phyloP scores from a whole-genome alignment of 2,888 invertebrate genomes.

The Eupithecia subfuscata region DNA sequence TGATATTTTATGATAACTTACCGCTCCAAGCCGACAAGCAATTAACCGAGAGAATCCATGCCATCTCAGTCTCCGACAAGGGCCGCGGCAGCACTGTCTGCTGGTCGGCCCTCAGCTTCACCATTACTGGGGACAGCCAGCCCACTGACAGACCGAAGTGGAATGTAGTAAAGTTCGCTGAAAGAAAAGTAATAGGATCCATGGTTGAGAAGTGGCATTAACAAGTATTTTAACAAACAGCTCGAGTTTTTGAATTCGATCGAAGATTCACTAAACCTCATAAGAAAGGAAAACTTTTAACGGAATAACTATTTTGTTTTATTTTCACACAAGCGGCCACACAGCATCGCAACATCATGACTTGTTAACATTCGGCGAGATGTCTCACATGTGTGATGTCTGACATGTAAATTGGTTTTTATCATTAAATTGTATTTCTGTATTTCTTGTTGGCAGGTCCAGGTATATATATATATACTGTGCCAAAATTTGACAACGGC shows the following conservation, averaged over 20 bases:
- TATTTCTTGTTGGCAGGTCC: too few relatives aligned
- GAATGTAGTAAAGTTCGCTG: constrained; percentile 27
- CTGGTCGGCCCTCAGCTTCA: constrained; percentile 18
- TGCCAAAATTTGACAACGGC: too few relatives aligned
- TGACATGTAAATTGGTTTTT: too few relatives aligned
- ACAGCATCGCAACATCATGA: too few relatives aligned
- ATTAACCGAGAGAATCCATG: constrained; percentile 26
- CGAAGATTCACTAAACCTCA: neutral
- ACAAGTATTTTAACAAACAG: neutral
- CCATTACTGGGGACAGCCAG: constrained; percentile 33
- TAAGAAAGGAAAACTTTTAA: neutral
- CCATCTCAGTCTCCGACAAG: constrained; percentile 19
- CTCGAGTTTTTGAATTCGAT: neutral
- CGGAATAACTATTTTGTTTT: too few relatives aligned
- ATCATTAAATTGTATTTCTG: too few relatives aligned
- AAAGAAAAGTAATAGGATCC: neutral
- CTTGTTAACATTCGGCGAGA: too few relatives aligned
- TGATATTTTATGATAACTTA: constrained; percentile 8
- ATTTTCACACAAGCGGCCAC: too few relatives aligned
- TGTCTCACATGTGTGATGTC: too few relatives aligned
- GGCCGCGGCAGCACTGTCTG: constrained; percentile 25
- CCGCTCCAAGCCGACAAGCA: constrained; percentile 9
- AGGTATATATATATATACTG: too few relatives aligned
- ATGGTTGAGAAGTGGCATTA: neutral
- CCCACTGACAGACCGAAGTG: constrained; percentile 20